Percentiles rank a stretch among this genome's conserved stretches.
phyloP scores from a whole-genome alignment of 2,797 vertebrate species.

The Mormyrops boulengeri region DNA sequence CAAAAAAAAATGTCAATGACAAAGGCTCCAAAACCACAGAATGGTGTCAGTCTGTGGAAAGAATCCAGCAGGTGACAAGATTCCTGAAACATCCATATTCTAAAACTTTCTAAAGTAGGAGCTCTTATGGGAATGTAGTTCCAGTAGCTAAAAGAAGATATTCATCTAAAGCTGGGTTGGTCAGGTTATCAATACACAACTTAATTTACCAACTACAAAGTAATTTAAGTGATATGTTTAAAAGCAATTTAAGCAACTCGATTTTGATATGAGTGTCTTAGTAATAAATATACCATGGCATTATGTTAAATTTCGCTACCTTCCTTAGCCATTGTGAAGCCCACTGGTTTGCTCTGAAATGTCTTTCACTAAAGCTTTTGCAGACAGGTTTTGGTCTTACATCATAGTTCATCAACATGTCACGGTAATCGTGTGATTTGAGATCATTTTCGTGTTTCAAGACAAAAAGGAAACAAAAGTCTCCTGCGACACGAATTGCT shows the following conservation, averaged over 20 bases:
- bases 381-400: background rate
- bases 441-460: background rate
- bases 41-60: background rate
- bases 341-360: background rate
- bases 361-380: background rate
- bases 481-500: background rate
- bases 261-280: background rate
- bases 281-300: background rate
- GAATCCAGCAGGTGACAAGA: background rate
- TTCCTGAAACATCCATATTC: background rate
- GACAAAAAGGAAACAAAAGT: background rate
- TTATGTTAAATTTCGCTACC: background rate
- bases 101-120: background rate
- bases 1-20: background rate
- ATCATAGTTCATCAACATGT: background rate
- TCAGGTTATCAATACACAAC: background rate
- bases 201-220: background rate
- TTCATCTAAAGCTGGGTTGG: background rate
- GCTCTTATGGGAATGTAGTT: background rate
- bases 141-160: background rate
- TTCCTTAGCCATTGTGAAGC: background rate
- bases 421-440: background rate
- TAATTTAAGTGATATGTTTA: background rate
- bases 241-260: background rate
- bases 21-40: background rate